Base-by-base conservation (phyloP, 2,797 vertebrate species). In the Dromococcyx pavoninus region DNA sequence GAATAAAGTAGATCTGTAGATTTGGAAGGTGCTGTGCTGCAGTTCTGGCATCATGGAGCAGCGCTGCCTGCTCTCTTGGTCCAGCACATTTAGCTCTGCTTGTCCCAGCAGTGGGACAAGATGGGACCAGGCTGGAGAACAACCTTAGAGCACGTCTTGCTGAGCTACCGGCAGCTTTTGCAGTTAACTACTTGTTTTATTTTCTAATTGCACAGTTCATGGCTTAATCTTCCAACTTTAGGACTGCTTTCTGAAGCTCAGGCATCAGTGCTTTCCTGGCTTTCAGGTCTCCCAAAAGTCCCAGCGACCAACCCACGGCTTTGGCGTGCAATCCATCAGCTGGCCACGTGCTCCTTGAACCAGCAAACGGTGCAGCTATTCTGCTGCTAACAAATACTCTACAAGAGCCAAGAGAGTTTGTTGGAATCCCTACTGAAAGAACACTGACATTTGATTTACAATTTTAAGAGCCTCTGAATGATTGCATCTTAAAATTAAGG, bases 401-500 rank as follows among this genome's bases (percentile, higher is more conserved):
- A 69, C 56, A 27, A 81, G 70, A 77, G 58, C 80, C 22, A 15
- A 7, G 37, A 65, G 50, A 58, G 16, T 39, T 65, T 54, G 19
- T 9, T 35, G 18, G 24, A 60, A 19, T 41, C 86, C 54, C 66
- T 28, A 19, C 43, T 91, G 91, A 69, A 94, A 78, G 23, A 78
- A 62, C 35, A 39, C 6, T 66, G 79, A 88, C 64, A 90, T 78
- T 10, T 56, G 43, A 86, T 86, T 94, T 86, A 24, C n/a, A 24
- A 30, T 81, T 57, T 80, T 60, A 66, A 62, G 77, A 88, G 56
- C 46, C 62, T 94, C 79, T 56, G 30, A 81, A 94, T 66, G 73
- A 50, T 64, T 78, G 14, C 4, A 1, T 44, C 56, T 75, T 60
- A 66, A 91, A 95, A 94, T 93, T 90, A 91, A 91, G 66, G 54